Conservation (phyloP, 2,797 vertebrate species). For the Manis pentadactyla region DNA sequence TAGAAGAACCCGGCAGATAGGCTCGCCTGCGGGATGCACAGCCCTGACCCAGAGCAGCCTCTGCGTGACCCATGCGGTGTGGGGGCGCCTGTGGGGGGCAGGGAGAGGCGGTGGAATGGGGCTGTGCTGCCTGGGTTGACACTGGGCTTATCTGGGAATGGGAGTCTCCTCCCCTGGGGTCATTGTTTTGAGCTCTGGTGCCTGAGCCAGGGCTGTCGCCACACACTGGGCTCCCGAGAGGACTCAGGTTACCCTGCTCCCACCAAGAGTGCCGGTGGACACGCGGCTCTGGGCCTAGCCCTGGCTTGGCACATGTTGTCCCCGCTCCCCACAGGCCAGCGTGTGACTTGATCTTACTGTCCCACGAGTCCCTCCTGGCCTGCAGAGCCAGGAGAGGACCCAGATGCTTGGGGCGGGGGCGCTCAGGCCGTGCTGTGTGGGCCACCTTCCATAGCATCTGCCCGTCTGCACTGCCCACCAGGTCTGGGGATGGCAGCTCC, state of each 20-base stretch:
- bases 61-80: background rate
- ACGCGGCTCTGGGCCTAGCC: background rate
- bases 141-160: background rate
- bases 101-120: background rate
- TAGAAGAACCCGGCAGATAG: background rate
- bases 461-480: background rate
- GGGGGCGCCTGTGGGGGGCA: background rate
- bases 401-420: background rate
- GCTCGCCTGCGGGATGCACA: background rate
- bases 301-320: background rate
- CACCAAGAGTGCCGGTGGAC: background rate
- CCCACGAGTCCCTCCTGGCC: background rate
- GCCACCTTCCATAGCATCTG: background rate
- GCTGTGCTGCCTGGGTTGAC: background rate
- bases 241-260: too few relatives aligned
- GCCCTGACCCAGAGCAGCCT: background rate
- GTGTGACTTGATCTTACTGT: background rate
- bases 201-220: too few relatives aligned
- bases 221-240: background rate
- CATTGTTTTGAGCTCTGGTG: background rate
- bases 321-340: accelerated
- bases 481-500: background rate
- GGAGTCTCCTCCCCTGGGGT: background rate
- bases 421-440: background rate
- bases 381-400: background rate